Evolutionary conservation across 2,113 vertebrate species (phyloP).

Genomic region (Pavo muticus): DNA sequence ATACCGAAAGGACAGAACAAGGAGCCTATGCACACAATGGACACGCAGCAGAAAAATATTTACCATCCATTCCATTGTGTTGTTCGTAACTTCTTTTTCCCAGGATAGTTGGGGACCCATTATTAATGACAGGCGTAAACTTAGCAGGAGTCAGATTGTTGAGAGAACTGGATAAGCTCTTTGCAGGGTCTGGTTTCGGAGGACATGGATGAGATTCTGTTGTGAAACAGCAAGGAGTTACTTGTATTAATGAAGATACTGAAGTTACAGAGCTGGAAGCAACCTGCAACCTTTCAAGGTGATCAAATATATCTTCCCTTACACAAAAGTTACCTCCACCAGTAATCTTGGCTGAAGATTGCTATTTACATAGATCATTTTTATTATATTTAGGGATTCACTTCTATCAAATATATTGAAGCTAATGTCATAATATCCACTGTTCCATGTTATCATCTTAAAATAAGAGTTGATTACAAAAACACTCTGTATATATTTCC

Average conservation of each 20-base stretch:
- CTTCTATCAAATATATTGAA: neutral
- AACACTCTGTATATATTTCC: neutral
- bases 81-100: conserved; percentile 96
- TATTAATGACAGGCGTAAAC: conserved; percentile 91
- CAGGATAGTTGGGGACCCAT: conserved; percentile 96
- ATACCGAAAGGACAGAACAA: neutral
- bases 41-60: conserved; percentile 44
- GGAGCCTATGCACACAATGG: neutral
- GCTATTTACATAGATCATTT: neutral
- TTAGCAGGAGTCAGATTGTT: conserved; percentile 91
- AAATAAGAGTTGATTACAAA: neutral
- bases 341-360: neutral
- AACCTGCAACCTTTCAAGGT: neutral
- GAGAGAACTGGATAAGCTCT: conserved; percentile 84
- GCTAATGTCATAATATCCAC: neutral
- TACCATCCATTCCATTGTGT: conserved; percentile 96
- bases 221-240: neutral
- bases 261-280: neutral
- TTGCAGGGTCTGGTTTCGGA: conserved; percentile 87
- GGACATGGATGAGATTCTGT: conserved; percentile 93
- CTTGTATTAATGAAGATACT: neutral
- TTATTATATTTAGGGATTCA: neutral
- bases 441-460: neutral
- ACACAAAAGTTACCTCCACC: neutral
- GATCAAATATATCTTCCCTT: neutral